A percentile compares a stretch with the other conserved stretches of the same genome.
Evolutionary conservation across 2,797 vertebrate species (phyloP).

Genomic region (Hylomyscus alleni): DNA sequence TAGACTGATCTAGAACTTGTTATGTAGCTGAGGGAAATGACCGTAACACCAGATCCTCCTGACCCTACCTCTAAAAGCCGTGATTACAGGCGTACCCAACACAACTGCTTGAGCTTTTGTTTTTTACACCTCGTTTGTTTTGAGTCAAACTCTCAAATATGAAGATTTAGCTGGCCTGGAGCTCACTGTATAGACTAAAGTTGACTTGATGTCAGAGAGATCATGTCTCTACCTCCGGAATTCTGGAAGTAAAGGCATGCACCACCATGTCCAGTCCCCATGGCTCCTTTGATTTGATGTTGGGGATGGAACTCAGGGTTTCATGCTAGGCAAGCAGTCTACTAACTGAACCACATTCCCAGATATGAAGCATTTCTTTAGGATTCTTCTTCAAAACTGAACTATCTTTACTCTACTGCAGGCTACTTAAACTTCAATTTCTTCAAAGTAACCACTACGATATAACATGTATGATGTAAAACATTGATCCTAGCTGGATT

Average conservation of each 20-base stretch:
- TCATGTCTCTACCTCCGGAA: neutral
- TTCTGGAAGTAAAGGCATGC: neutral
- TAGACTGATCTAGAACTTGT: neutral
- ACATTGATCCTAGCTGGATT: neutral
- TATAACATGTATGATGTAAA: neutral
- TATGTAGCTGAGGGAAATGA: neutral
- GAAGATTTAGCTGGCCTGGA: neutral
- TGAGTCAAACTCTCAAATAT: neutral
- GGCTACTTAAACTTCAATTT: neutral
- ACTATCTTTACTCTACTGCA: neutral
- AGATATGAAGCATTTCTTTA: neutral
- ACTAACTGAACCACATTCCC: neutral
- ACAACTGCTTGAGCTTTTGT: neutral
- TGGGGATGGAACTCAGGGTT: neutral
- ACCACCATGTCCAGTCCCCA: neutral
- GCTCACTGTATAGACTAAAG: neutral
- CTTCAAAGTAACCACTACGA: neutral
- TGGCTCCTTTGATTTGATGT: neutral
- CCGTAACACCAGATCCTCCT: neutral
- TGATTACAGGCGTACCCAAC: neutral
- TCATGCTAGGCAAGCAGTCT: neutral
- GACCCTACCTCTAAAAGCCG: neutral
- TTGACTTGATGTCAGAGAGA: neutral
- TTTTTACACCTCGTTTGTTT: neutral
- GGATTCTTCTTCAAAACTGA: neutral